A percentile compares a stretch with the other conserved stretches of the same genome.
These are phyloP conservation scores for Phytoseiulus persimilis DNA, from an alignment of 2,888 invertebrate genomes.

Conservation along the genomic window DNA sequence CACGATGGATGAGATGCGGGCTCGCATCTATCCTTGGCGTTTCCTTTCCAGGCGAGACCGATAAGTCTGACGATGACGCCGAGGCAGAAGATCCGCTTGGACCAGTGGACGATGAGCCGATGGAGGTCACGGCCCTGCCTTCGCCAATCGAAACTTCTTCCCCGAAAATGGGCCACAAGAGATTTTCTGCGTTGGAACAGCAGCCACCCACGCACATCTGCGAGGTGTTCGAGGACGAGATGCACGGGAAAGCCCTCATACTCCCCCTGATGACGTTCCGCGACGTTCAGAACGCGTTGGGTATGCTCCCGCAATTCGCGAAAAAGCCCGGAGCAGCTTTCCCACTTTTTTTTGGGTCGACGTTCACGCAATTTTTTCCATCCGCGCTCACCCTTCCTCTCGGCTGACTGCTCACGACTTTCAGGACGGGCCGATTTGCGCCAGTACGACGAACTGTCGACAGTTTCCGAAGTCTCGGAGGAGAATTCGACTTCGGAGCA, in stretches of 20 bases:
- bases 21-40: no score
- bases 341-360: no score
- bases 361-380: no score
- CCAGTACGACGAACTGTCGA: slow-evolving; percentile 44
- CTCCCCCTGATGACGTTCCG: slow-evolving; percentile 34
- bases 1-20: no score
- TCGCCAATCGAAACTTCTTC: slow-evolving; percentile 31
- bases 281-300: slow-evolving; percentile 30
- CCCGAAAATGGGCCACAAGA: slow-evolving; percentile 32
- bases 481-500: slow-evolving; percentile 42
- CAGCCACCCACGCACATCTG: slow-evolving; percentile 35
- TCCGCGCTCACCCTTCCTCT: no score
- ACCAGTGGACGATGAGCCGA: slow-evolving; percentile 24
- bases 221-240: slow-evolving; percentile 34
- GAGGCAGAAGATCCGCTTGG: slow-evolving; percentile 28
- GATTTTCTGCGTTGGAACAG: slow-evolving; percentile 15
- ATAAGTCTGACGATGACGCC: slow-evolving; percentile 32
- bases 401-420: background rate
- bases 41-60: slow-evolving; percentile 14
- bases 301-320: background rate
- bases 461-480: slow-evolving; percentile 46
- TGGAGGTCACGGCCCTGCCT: slow-evolving; percentile 25
- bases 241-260: slow-evolving; percentile 33
- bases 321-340: no score
- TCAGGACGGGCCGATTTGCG: slow-evolving; percentile 31